Percentiles rank a stretch among this genome's conserved stretches.
These are phyloP conservation scores for Palythoa grandiflora DNA, from an alignment of 92 coral and sea anemone species.

Conservation along the genomic window DNA sequence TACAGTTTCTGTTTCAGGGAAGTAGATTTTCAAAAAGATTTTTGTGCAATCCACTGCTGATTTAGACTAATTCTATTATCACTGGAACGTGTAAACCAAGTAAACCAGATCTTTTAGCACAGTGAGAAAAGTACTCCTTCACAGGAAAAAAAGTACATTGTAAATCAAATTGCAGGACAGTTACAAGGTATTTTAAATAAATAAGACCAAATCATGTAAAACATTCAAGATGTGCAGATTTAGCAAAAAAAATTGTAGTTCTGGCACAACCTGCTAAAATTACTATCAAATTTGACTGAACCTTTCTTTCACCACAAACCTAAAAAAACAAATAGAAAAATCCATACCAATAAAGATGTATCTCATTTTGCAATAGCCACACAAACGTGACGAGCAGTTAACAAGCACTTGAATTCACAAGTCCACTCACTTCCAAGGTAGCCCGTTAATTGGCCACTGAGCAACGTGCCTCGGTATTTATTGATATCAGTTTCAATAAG, in stretches of 20 bases:
- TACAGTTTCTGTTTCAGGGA: not conserved
- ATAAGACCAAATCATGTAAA: no score
- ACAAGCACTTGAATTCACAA: constrained; percentile 17
- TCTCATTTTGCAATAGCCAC: constrained; percentile 12
- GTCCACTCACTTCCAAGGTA: not conserved
- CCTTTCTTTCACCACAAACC: not conserved
- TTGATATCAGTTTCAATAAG: constrained; percentile 5
- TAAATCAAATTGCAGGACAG: no score
- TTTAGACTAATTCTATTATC: no score
- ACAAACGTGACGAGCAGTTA: not conserved
- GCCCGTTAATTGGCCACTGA: not conserved
- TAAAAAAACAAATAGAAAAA: not conserved
- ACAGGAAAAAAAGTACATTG: no score
- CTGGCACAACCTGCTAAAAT: not conserved
- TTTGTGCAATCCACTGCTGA: no score
- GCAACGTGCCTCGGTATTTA: constrained; percentile 3
- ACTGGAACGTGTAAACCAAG: not conserved
- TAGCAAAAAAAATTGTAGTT: not conserved
- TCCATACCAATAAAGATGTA: constrained; percentile 39
- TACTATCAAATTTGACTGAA: not conserved
- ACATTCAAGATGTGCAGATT: no score
- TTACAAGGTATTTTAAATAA: no score
- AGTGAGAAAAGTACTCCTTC: not conserved
- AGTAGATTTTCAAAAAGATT: no score
- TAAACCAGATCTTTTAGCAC: not conserved